Percentiles rank a stretch among this genome's conserved stretches.
These are phyloP conservation scores for Orbicella faveolata DNA, from an alignment of 64 coral and sea anemone species.

Conservation along the genomic window DNA sequence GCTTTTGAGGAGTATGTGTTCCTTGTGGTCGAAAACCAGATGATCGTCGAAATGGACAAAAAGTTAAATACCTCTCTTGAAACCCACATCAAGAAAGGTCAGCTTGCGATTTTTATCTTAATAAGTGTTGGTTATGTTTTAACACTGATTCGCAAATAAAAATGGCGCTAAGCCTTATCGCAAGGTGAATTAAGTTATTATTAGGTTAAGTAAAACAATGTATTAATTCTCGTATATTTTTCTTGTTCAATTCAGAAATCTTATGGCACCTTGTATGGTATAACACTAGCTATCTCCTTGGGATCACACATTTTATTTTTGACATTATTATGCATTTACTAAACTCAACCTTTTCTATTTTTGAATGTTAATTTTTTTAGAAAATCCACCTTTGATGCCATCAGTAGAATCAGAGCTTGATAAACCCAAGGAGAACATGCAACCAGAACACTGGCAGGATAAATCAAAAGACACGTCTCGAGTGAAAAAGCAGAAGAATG, in stretches of 20 bases:
- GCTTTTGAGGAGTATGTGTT: slow-evolving; percentile 94
- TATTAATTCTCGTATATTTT: too few relatives aligned
- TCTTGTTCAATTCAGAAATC: too few relatives aligned
- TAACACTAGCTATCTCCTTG: too few relatives aligned
- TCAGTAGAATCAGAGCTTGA: slow-evolving; percentile 1
- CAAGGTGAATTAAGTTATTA: too few relatives aligned
- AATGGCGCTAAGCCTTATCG: too few relatives aligned
- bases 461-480: background rate
- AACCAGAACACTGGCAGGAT: background rate
- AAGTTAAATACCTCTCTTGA: slow-evolving; percentile 60
- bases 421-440: slow-evolving; percentile 17
- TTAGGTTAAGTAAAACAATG: too few relatives aligned
- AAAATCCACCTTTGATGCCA: background rate
- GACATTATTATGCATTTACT: too few relatives aligned
- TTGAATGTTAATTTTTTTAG: background rate
- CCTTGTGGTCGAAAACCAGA: slow-evolving; percentile 92
- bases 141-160: too few relatives aligned
- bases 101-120: background rate
- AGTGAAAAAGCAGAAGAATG: background rate
- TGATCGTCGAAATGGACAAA: slow-evolving; percentile 71
- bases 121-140: background rate
- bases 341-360: background rate
- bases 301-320: too few relatives aligned
- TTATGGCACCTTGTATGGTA: too few relatives aligned
- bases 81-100: slow-evolving; percentile 66